Conservation (phyloP, 1,140 invertebrate genomes). For the Aphaenogaster rudis region DNA sequence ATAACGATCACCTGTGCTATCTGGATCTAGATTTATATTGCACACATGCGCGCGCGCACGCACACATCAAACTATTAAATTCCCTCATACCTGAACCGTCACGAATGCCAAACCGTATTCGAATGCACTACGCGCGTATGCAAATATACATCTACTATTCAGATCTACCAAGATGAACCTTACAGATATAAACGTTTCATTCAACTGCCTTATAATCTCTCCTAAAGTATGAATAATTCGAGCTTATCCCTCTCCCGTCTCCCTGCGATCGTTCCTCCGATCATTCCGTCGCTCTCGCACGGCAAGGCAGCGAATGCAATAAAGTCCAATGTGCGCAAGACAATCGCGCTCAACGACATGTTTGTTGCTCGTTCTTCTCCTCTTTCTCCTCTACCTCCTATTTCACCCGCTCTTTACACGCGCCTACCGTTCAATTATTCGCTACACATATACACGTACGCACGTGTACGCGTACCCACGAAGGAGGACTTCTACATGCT, state of each 20-base stretch:
- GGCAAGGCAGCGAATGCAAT: slow-evolving; percentile 63
- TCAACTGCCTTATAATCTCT: not conserved
- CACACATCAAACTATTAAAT: not conserved
- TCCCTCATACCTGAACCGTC: not conserved
- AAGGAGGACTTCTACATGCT: not conserved
- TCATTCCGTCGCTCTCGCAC: not conserved
- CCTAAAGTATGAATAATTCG: slow-evolving; percentile 27
- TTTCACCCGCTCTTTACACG: slow-evolving; percentile 11
- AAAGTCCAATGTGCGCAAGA: slow-evolving; percentile 68
- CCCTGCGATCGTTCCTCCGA: not conserved
- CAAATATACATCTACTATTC: not conserved
- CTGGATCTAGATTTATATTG: too few species aligned
- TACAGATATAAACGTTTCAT: slow-evolving; percentile 6
- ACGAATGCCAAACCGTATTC: not conserved
- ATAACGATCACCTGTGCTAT: too few species aligned
- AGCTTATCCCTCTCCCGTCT: not conserved
- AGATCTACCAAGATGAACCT: not conserved
- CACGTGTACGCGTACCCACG: not conserved
- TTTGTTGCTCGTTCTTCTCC: slow-evolving; percentile 43
- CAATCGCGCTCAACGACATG: slow-evolving; percentile 39
- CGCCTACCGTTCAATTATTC: slow-evolving; percentile 48
- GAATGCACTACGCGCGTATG: not conserved
- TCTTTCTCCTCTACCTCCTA: not conserved
- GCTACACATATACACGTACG: not conserved
- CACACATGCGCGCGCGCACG: not conserved